These are phyloP conservation scores for Climacteris rufus DNA, from an alignment of 2,113 vertebrate species.

Conservation along the genomic window DNA sequence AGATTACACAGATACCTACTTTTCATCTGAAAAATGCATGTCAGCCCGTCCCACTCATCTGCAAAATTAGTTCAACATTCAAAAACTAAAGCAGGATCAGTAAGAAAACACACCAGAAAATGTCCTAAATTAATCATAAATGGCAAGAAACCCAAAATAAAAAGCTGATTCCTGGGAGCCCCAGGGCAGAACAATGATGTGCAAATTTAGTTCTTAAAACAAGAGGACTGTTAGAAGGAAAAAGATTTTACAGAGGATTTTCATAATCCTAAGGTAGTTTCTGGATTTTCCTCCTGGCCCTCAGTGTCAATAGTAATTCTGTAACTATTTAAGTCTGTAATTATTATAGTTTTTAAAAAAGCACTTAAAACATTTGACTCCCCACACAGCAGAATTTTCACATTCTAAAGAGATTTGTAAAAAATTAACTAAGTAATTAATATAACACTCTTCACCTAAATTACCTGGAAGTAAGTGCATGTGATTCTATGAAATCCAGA, in stretches of 20 bases:
- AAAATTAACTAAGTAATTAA: background rate
- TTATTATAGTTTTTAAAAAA: background rate
- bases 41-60: background rate
- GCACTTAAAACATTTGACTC: background rate
- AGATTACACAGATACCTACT: background rate
- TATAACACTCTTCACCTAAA: background rate
- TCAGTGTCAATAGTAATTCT: background rate
- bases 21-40: background rate
- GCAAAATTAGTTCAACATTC: background rate
- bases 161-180: background rate
- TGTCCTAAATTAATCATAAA: background rate
- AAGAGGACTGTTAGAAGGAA: background rate
- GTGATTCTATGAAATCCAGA: background rate
- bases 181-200: background rate
- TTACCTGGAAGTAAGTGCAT: background rate
- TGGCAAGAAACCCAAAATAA: background rate
- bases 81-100: background rate
- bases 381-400: background rate
- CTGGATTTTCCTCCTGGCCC: rapidly evolving
- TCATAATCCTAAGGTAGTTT: background rate
- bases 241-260: background rate
- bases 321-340: background rate
- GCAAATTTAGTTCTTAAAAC: background rate
- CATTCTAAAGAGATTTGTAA: background rate
- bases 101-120: background rate